phyloP scores from a whole-genome alignment of 2,113 vertebrate genomes.

The Alligator sinensis region DNA sequence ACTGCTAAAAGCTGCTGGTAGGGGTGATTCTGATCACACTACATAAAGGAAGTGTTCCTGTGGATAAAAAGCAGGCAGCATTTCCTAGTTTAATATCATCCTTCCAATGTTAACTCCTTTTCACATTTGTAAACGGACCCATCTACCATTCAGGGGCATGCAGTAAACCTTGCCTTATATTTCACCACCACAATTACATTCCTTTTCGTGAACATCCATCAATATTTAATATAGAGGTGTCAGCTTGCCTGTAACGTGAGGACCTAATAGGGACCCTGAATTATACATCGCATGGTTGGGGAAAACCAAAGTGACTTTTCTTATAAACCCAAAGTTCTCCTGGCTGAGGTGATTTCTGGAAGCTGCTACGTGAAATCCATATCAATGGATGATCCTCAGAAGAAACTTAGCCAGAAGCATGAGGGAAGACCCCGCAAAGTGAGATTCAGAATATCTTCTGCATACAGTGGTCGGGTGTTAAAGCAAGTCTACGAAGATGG shows the following conservation, averaged over 20 bases:
- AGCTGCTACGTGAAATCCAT: neutral
- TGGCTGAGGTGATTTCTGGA: neutral
- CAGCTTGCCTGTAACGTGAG: slow-evolving; percentile 78
- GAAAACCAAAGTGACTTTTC: slow-evolving; percentile 55
- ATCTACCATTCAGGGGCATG: neutral
- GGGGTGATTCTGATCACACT: slow-evolving; percentile 31
- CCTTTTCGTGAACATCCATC: slow-evolving; percentile 69
- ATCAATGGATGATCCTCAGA: slow-evolving; percentile 88
- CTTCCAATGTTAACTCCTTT: neutral
- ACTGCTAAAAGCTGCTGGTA: neutral
- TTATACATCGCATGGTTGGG: slow-evolving; percentile 66
- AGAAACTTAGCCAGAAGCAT: slow-evolving; percentile 75
- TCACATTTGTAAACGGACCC: neutral
- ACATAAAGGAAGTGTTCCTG: neutral
- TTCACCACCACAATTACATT: neutral
- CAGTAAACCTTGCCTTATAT: neutral
- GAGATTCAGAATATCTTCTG: slow-evolving; percentile 93
- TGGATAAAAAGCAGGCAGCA: slow-evolving; percentile 22
- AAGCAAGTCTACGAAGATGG: slow-evolving; percentile 97
- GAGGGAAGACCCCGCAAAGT: slow-evolving; percentile 91
- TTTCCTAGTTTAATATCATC: slow-evolving; percentile 10
- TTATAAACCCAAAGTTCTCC: slow-evolving; percentile 17
- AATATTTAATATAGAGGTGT: slow-evolving; percentile 82
- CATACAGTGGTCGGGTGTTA: slow-evolving; percentile 92
- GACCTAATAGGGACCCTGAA: slow-evolving; percentile 67